Conservation (phyloP, 2,888 invertebrate genomes). For the Drosophila mimetica region DNA sequence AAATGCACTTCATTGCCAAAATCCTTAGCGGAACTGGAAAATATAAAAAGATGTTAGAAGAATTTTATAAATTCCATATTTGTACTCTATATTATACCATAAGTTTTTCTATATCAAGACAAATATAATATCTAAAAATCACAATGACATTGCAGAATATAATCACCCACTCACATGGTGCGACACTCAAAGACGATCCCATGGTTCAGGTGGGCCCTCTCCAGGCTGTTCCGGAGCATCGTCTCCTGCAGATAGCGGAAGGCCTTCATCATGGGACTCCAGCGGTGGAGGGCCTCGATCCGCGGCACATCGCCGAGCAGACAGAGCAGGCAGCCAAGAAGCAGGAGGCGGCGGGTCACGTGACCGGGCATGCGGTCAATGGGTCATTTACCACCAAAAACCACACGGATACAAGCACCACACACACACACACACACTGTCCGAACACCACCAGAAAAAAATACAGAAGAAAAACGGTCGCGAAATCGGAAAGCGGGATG, state of each 20-base stretch:
- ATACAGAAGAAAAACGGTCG: not conserved
- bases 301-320: conserved; percentile 26
- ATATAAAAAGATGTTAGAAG: too few species aligned
- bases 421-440: conserved; percentile 5
- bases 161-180: conserved; percentile 71
- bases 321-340: conserved; percentile 29
- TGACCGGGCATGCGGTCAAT: conserved; percentile 49
- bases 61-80: too few species aligned
- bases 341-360: conserved; percentile 37
- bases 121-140: too few species aligned
- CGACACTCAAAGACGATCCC: conserved; percentile 81
- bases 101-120: too few species aligned
- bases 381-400: conserved; percentile 1
- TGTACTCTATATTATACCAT: too few species aligned
- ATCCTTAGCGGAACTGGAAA: conserved; percentile 63
- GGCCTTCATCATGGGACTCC: conserved; percentile 63
- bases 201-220: conserved; percentile 76
- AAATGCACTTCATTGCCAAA: conserved; percentile 73
- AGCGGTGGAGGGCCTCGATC: conserved; percentile 58
- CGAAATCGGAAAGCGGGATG: not conserved
- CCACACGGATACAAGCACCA: not conserved
- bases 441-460: conserved; percentile 5
- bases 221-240: conserved; percentile 75
- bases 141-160: not conserved
- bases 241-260: conserved; percentile 77